These are phyloP conservation scores for Caenorhabditis sulstoni DNA, from an alignment of 2,888 invertebrate genomes.

Conservation along the genomic window DNA sequence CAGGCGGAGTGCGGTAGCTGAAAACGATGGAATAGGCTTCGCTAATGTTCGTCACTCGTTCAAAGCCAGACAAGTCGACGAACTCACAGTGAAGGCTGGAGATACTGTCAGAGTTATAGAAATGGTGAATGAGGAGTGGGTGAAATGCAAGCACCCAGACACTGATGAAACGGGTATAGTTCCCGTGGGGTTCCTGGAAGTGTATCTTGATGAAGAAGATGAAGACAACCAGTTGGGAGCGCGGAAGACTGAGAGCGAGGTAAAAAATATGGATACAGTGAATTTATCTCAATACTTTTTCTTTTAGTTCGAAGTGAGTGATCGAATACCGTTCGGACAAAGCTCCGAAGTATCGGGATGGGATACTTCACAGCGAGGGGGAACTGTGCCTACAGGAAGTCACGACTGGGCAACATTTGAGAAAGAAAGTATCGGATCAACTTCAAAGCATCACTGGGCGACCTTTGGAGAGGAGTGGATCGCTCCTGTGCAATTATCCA, in stretches of 20 bases:
- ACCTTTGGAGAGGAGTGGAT: slow-evolving; percentile 67
- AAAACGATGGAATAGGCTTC: slow-evolving; percentile 65
- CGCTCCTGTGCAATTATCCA: slow-evolving; percentile 45
- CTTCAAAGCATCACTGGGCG: slow-evolving; percentile 47
- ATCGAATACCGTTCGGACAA: slow-evolving; percentile 17
- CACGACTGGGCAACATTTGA: slow-evolving; percentile 42
- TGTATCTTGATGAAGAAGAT: slow-evolving; percentile 76
- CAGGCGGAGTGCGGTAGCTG: slow-evolving; percentile 25
- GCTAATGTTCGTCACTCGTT: slow-evolving; percentile 76
- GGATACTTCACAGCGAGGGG: slow-evolving; percentile 25
- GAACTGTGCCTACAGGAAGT: not conserved
- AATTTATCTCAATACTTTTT: too few relatives aligned
- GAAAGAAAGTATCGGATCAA: not conserved
- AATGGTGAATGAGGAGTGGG: slow-evolving; percentile 75
- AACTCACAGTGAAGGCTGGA: slow-evolving; percentile 70
- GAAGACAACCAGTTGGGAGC: slow-evolving; percentile 52
- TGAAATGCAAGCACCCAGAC: slow-evolving; percentile 73
- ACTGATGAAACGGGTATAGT: slow-evolving; percentile 73
- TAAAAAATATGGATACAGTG: too few relatives aligned
- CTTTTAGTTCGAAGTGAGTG: too few relatives aligned
- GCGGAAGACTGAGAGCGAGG: not conserved
- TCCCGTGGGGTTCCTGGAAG: slow-evolving; percentile 73
- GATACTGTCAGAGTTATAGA: slow-evolving; percentile 72
- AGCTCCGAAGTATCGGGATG: slow-evolving; percentile 43
- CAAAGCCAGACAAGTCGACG: slow-evolving; percentile 70